Evolutionary conservation across 1,140 invertebrate genomes (phyloP).

Genomic region (Teleogryllus occipitalis): DNA sequence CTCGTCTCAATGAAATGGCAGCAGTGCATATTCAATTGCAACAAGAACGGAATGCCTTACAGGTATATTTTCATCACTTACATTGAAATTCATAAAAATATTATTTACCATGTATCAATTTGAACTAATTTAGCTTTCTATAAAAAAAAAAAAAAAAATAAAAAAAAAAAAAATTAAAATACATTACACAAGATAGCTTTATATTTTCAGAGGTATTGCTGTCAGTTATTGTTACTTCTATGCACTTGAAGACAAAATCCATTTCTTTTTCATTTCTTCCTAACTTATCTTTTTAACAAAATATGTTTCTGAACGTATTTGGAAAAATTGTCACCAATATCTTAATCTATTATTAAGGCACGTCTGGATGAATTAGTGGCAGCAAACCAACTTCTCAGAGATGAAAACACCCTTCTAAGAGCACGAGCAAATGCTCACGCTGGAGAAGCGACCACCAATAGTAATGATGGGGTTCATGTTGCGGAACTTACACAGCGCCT

Average conservation of each 20-base stretch:
- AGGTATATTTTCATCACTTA: constrained; percentile 7
- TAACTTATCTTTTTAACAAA: not conserved
- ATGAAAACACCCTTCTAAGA: constrained; percentile 81
- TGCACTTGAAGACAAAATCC: too few species aligned
- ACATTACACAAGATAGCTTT: too few species aligned
- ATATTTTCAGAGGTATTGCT: too few species aligned
- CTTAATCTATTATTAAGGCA: constrained; percentile 35
- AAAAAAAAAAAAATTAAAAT: too few species aligned
- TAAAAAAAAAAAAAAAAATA: too few species aligned
- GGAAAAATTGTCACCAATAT: too few species aligned
- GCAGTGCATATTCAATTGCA: constrained; percentile 28
- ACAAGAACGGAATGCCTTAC: constrained; percentile 30
- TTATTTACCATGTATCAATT: too few species aligned
- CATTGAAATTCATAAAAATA: not conserved
- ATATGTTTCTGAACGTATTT: not conserved
- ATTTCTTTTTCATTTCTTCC: too few species aligned
- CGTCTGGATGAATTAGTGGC: constrained; percentile 62
- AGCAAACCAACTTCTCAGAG: constrained; percentile 66
- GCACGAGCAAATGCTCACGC: constrained; percentile 45
- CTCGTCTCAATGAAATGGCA: constrained; percentile 54
- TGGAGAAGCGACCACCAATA: not conserved
- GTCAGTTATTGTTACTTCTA: too few species aligned
- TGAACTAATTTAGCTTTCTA: too few species aligned
- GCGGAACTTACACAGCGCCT: not conserved
- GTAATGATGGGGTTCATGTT: not conserved